These are phyloP conservation scores for Alectoris magna DNA, from an alignment of 2,797 vertebrate genomes.

Conservation along the genomic window DNA sequence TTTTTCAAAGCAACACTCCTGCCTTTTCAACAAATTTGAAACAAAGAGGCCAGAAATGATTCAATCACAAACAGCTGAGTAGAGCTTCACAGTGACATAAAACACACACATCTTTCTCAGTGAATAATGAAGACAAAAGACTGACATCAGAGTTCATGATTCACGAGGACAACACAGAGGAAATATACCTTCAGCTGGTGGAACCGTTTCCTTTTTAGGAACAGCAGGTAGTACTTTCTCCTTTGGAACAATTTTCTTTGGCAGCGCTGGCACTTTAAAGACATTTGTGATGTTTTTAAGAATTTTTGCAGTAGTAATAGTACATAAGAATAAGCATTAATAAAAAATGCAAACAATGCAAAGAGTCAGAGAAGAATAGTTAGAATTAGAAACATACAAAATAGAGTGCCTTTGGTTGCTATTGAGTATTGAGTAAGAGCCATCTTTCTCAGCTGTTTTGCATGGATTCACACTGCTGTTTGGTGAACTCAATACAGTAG, in stretches of 20 bases:
- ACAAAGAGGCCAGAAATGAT: neutral
- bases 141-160: neutral
- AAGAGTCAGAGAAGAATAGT: neutral
- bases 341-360: neutral
- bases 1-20: slow-evolving; percentile 29
- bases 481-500: neutral
- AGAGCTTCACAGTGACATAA: neutral
- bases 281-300: slow-evolving; percentile 58
- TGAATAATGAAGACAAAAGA: neutral
- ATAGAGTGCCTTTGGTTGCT: neutral
- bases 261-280: slow-evolving; percentile 81
- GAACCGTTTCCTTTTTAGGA: slow-evolving; percentile 74
- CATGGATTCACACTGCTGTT: neutral
- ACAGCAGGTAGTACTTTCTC: slow-evolving; percentile 68
- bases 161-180: neutral
- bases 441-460: neutral
- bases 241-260: slow-evolving; percentile 81
- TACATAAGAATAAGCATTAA: slow-evolving; percentile 19
- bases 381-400: neutral
- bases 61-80: slow-evolving; percentile 10
- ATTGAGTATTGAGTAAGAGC: neutral
- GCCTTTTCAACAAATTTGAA: neutral
- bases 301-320: neutral
- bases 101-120: neutral
- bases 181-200: slow-evolving; percentile 78